Evolutionary conservation across 2,888 invertebrate genomes (phyloP), one percentile per base, ranked within the genome.

Genomic region (Brachypterus glaber): DNA sequence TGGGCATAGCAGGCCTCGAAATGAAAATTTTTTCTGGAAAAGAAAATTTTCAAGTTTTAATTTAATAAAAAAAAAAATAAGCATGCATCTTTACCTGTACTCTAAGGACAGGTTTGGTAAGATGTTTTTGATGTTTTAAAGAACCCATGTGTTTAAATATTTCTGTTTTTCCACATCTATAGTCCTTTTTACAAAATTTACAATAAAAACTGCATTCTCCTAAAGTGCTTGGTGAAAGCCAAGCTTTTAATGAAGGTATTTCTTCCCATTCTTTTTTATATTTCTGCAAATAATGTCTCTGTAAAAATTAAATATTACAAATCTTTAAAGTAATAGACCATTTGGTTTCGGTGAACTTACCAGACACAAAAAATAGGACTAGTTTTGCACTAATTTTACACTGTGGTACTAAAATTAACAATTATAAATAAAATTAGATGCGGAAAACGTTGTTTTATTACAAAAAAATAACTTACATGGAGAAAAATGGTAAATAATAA

Each of bases 201-300:
- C 63, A 63, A 41, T 62, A 63, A 42, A 63, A 63, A 46, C 61
- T 62, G 13, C 57, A 53, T 27, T 58, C 54, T 12, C 63, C 63
- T 38, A 60, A 54, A 4, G 60, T 51, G 45, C 63, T 63, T 36
- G 59, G 58, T 3, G 61, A 58, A 8, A 63, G 45, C 63, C 63
- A 63, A 3, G 59, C 59, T 40, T 57, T 61, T 8, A 62, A 59
- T 30, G 58, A 52, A n/a, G 61, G 62, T 36, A 61, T 55, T 15
- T 55, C 52, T 46, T 63, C 62, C 63, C 62, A 62, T 48, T 63
- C 61, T 44, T 61, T 62, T 38, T 60, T 60, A 37, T 63, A 62
- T 45, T 61, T 62, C 42, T 60, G 61, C 2, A 50, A 44, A 43
- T 61, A 62, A 34, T 44, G 46, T 48, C 50, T 56, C 45, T 47